Conservation (phyloP, 2,797 vertebrate genomes). For the Crenuchus spilurus region DNA sequence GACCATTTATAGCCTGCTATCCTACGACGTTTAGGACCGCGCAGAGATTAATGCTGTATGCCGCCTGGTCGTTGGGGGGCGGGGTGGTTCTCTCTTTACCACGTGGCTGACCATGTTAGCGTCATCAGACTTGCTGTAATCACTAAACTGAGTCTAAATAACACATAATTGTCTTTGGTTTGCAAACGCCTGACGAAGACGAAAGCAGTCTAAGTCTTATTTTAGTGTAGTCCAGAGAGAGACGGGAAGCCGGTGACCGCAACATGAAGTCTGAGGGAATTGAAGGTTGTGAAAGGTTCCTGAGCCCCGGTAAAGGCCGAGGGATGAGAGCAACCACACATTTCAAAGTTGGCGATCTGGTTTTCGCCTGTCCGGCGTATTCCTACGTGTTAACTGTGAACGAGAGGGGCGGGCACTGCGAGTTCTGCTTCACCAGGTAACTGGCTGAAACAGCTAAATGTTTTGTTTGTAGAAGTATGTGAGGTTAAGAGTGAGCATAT, state of each 20-base stretch:
- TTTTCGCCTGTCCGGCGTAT: slow-evolving; percentile 91
- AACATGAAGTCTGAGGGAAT: slow-evolving; percentile 74
- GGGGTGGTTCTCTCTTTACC: slow-evolving; percentile 19
- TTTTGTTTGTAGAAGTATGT: not conserved
- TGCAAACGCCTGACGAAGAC: not conserved
- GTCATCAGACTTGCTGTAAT: slow-evolving; percentile 27
- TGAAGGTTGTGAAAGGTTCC: slow-evolving; percentile 86
- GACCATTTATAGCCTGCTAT: too few relatives aligned
- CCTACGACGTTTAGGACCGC: slow-evolving; percentile 50
- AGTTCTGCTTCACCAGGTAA: slow-evolving; percentile 92
- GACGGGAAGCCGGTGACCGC: not conserved
- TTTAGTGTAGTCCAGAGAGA: slow-evolving; percentile 6
- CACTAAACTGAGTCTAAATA: not conserved
- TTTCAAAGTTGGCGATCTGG: slow-evolving; percentile 86
- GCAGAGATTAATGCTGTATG: slow-evolving; percentile 17
- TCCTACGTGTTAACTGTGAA: slow-evolving; percentile 87
- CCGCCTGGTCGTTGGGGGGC: too few relatives aligned
- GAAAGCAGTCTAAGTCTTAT: not conserved
- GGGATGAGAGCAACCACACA: slow-evolving; percentile 83
- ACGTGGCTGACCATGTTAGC: slow-evolving; percentile 41
- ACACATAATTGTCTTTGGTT: not conserved
- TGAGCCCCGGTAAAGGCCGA: slow-evolving; percentile 84
- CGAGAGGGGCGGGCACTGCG: slow-evolving; percentile 91
- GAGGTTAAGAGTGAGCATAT: too few relatives aligned
- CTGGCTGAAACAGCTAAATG: not conserved